phyloP scores from a whole-genome alignment of 2,113 vertebrate species.

The Oenanthe oenanthe region DNA sequence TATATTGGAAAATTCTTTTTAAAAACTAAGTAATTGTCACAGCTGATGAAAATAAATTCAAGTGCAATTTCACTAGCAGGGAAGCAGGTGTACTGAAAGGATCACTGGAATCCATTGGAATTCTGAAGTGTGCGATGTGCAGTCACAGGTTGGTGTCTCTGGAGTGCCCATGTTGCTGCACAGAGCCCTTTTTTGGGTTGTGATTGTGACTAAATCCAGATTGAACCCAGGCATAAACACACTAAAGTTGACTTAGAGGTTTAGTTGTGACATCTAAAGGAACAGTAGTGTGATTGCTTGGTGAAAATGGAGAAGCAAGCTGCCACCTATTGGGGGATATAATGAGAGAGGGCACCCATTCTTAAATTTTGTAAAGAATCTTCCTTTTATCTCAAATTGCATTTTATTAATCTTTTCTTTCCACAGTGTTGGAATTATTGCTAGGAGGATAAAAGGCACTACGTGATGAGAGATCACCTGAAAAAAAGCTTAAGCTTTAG shows the following conservation, averaged over 20 bases:
- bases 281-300: neutral
- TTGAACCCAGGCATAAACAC: neutral
- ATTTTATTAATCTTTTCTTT: neutral
- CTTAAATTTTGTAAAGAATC: neutral
- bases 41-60: neutral
- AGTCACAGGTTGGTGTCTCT: fast-evolving
- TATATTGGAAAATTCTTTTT: neutral
- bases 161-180: fast-evolving
- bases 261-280: neutral
- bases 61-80: neutral
- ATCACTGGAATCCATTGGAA: neutral
- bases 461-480: neutral
- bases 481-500: neutral
- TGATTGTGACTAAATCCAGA: neutral
- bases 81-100: neutral
- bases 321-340: neutral
- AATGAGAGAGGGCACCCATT: neutral
- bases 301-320: slow-evolving; percentile 1
- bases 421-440: neutral
- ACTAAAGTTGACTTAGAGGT: neutral
- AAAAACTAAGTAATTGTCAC: neutral
- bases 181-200: neutral
- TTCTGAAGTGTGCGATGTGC: neutral
- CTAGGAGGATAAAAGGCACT: neutral
- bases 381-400: neutral